Evolutionary conservation across 2,888 invertebrate genomes (phyloP).

Genomic region (Apantesis nais): DNA sequence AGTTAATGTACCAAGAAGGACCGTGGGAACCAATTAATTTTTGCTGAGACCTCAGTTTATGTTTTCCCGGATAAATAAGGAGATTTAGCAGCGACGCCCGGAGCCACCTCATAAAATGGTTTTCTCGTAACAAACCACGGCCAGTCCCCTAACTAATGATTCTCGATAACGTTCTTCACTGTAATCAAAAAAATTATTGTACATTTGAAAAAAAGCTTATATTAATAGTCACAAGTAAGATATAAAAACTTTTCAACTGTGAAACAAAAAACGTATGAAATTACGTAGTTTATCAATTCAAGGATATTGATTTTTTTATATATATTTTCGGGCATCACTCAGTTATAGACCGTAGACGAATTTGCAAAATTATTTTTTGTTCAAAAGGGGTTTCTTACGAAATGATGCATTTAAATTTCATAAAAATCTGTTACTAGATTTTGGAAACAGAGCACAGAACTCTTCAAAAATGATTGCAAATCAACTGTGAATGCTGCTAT

Average conservation of each 20-base stretch:
- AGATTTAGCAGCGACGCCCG: conserved; percentile 79
- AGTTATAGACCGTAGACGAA: too few species aligned
- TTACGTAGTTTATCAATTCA: too few species aligned
- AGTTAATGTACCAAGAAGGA: conserved; percentile 76
- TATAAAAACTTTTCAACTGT: not conserved
- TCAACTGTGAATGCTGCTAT: too few species aligned
- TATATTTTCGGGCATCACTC: too few species aligned
- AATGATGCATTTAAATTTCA: too few species aligned
- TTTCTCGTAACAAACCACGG: conserved; percentile 73
- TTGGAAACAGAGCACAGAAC: too few species aligned
- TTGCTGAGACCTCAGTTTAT: conserved; percentile 82
- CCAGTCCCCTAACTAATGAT: conserved; percentile 70
- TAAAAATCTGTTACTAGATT: too few species aligned
- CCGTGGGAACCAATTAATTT: conserved; percentile 82
- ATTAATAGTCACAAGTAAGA: not conserved
- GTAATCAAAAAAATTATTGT: conserved; percentile 25
- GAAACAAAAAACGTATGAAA: not conserved
- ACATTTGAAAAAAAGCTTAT: not conserved
- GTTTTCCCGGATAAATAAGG: conserved; percentile 83
- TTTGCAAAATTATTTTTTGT: too few species aligned
- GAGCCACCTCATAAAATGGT: conserved; percentile 76
- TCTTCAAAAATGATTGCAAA: too few species aligned
- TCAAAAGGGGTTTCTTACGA: too few species aligned
- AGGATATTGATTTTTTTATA: too few species aligned
- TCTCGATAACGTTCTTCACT: conserved; percentile 53